A percentile compares a stretch with the other conserved stretches of the same genome.
Evolutionary conservation across 2,797 vertebrate genomes (phyloP).

Genomic region (Takifugu ocellatus): DNA sequence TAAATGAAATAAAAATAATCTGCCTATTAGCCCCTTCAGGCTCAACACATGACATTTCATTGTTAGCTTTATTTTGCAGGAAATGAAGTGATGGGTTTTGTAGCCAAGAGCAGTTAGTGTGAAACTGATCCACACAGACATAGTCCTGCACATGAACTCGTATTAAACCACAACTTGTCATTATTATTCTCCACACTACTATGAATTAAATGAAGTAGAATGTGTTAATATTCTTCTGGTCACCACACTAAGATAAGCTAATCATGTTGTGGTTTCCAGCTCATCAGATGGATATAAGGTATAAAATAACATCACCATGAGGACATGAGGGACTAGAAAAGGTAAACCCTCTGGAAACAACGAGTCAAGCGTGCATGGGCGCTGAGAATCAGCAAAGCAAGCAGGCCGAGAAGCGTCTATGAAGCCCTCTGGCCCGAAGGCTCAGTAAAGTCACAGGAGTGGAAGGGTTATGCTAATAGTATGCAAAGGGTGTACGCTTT

Average conservation of each 20-base stretch:
- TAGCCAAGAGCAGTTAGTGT: not conserved
- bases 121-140: not conserved
- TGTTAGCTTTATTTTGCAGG: not conserved
- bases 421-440: constrained; percentile 35
- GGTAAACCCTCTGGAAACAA: constrained; percentile 1
- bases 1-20: not conserved
- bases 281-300: no score
- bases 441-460: constrained; percentile 52
- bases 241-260: not conserved
- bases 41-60: constrained; percentile 3
- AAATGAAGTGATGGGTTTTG: not conserved
- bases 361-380: constrained; percentile 7
- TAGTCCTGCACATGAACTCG: not conserved
- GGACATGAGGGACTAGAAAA: no score
- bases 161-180: not conserved
- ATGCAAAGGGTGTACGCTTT: constrained; percentile 34
- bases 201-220: not conserved
- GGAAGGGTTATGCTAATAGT: constrained; percentile 54
- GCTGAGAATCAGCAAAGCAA: constrained; percentile 18
- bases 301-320: no score
- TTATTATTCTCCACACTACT: not conserved
- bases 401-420: constrained; percentile 34
- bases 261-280: not conserved
- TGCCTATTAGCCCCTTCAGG: not conserved
- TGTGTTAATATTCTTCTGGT: not conserved